Evolutionary conservation across 2,888 invertebrate species (phyloP), one percentile per base, ranked within the genome.

Genomic region (Patella ulyssiponensis): DNA sequence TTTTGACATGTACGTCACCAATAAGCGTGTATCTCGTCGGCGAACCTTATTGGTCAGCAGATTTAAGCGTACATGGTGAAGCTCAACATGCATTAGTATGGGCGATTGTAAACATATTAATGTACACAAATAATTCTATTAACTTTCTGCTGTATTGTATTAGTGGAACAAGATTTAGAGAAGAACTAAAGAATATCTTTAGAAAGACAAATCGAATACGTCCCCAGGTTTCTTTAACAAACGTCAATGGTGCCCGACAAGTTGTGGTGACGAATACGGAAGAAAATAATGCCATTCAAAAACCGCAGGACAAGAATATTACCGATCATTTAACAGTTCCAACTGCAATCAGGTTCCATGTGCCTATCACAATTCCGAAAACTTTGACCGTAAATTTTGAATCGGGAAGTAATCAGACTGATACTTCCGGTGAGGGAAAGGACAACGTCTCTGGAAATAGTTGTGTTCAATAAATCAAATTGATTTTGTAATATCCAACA

Each of bases 111-210:
- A 85, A 86, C 77, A 81, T 88, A 74, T 77, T 87, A 1, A 85
- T 86, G 87, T 89, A 89, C 79, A 83, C 85, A 33, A 87, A 87
- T 77, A 87, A 87, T 77, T 83, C 88, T 27, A 69, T 85, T 27
- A 87, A 87, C 78, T 88, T 88, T 77, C 71, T 88, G 3, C 73
- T 88, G 17, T 89, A 89, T 75, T 88, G 87, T 78, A 75, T 88
- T 12, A 87, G 86, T 54, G 89, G 88, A 2, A 82, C 85, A 15
- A 83, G 83, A 20, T 89, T 89, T 78, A 78, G 89, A 20, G 77
- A 79, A 3, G 87, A 87, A 71, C 80, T 87, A 14, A 76, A 79
- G 73, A 73, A 75, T 44, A 76, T 87, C 69, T 84, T 85, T 33
- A 69, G 58, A 27, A 79, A 79, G n/a, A 80, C 51, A 53, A 69